phyloP scores from a whole-genome alignment of 1,140 invertebrate species.

The Calephelis virginiensis region DNA sequence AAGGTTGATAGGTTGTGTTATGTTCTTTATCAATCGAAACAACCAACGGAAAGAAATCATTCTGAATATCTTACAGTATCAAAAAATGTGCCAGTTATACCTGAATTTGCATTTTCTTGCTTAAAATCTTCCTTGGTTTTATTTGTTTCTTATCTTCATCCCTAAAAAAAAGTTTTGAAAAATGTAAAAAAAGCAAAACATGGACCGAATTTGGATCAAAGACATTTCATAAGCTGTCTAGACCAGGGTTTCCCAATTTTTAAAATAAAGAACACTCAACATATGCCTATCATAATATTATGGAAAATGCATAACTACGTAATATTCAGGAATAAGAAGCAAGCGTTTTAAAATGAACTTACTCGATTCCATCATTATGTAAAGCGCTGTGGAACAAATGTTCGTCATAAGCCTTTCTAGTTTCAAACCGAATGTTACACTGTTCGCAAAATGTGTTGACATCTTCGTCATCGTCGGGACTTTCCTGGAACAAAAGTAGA shows the following conservation, averaged over 20 bases:
- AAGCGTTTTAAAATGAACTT: conserved; percentile 28
- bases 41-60: too few relatives aligned
- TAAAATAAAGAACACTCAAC: neutral
- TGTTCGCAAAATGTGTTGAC: conserved; percentile 49
- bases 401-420: conserved; percentile 50
- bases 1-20: neutral
- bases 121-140: conserved; percentile 37
- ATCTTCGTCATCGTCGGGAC: conserved; percentile 50
- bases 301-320: neutral
- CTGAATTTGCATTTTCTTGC: conserved; percentile 46
- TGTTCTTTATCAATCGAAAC: too few relatives aligned
- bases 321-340: too few relatives aligned
- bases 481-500: conserved; percentile 35
- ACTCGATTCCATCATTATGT: conserved; percentile 46
- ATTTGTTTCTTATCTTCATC: neutral
- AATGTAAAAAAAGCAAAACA: neutral
- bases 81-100: conserved; percentile 20
- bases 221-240: too few relatives aligned
- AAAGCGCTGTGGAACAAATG: conserved; percentile 58
- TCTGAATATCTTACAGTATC: too few relatives aligned
- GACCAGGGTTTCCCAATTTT: too few relatives aligned
- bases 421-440: conserved; percentile 58
- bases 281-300: neutral
- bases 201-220: neutral
- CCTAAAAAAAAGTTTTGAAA: conserved; percentile 19